Evolutionary conservation across 2,888 invertebrate species (phyloP), one percentile per base, ranked within the genome.

Genomic region (Sussaba pulchella): DNA sequence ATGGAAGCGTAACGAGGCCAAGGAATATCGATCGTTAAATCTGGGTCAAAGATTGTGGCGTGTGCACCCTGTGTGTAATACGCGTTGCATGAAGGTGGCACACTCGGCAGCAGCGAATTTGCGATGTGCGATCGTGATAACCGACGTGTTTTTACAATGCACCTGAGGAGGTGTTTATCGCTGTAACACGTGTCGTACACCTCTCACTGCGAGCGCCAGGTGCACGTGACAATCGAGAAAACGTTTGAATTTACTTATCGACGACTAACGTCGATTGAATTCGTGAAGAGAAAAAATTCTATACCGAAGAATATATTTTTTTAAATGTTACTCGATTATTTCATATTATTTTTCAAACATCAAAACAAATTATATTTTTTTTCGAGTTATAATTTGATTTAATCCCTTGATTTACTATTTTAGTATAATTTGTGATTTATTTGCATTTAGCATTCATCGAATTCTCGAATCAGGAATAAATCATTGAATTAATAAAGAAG

Each of bases 1-100:
- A 47, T 26, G 50, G 85, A 87, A 89, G 88, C 84, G 87, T 87
- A 91, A 90, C 88, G 89, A 85, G 88, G 90, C 88, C 90, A 89
- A 87, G 87, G 87, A 88, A 85, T 89, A 91, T 91, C 89, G 91
- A 91, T 88, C 87, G 84, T 59, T 78, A 70, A 88, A 91, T 91
- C 87, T 91, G 86, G 91, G 91, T 91, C 91, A 88, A 77, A 86
- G 85, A 86, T 84, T 84, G 59, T 87, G 83, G 85, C 87, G 85
- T 86, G 87, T 84, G 85, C 84, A 67, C 41, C 50, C 31, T 70
- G 50, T 73, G 70, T 59, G 57, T 66, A 50, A 77, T 67, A 39
- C 63, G 47, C 39, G 41, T 69, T 59, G 24, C 64, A 45, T 45
- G 36, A 45, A 61, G 36, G 64, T 70, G 69, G 69, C 36, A 39